Percentiles rank a stretch among this genome's conserved stretches.
These are phyloP conservation scores for Hypsopygia costalis DNA, from an alignment of 2,888 invertebrate species.

Conservation along the genomic window DNA sequence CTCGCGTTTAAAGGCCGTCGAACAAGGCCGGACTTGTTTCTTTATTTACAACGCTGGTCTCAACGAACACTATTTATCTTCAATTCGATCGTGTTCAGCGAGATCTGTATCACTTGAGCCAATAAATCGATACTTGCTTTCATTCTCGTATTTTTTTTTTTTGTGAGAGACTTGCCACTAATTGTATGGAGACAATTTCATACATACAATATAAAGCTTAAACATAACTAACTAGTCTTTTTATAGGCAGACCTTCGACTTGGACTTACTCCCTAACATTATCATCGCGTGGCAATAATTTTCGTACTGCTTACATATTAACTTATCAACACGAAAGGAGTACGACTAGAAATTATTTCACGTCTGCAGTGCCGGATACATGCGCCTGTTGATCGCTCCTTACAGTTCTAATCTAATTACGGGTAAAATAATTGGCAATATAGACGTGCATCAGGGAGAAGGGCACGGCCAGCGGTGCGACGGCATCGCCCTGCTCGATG, in stretches of 20 bases:
- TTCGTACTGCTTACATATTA: slow-evolving; percentile 76
- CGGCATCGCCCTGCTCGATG: too few species aligned
- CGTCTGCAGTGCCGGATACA: slow-evolving; percentile 23
- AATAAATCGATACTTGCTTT: slow-evolving; percentile 3
- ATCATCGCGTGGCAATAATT: slow-evolving; percentile 57
- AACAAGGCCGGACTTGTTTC: slow-evolving; percentile 43
- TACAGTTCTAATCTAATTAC: slow-evolving; percentile 16
- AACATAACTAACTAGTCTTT: slow-evolving; percentile 73
- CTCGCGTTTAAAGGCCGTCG: slow-evolving; percentile 32
- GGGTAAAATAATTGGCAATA: slow-evolving; percentile 26
- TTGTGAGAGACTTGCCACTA: slow-evolving; percentile 60
- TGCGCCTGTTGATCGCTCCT: slow-evolving; percentile 17
- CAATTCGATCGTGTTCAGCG: slow-evolving; percentile 8
- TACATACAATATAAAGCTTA: slow-evolving; percentile 62
- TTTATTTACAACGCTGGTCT: slow-evolving; percentile 29
- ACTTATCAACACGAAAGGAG: slow-evolving; percentile 72
- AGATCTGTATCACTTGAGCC: slow-evolving; percentile 2
- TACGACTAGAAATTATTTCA: slow-evolving; percentile 70
- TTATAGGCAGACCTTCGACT: slow-evolving; percentile 65
- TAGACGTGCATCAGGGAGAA: slow-evolving; percentile 8
- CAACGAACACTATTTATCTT: slow-evolving; percentile 18
- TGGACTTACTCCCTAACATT: slow-evolving; percentile 42
- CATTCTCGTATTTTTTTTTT: slow-evolving; percentile 3
- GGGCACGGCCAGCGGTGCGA: neutral
- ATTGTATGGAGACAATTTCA: slow-evolving; percentile 53